These are phyloP conservation scores for Anguilla pacifica DNA, from an alignment of 2,797 vertebrate species.

Conservation along the genomic window DNA sequence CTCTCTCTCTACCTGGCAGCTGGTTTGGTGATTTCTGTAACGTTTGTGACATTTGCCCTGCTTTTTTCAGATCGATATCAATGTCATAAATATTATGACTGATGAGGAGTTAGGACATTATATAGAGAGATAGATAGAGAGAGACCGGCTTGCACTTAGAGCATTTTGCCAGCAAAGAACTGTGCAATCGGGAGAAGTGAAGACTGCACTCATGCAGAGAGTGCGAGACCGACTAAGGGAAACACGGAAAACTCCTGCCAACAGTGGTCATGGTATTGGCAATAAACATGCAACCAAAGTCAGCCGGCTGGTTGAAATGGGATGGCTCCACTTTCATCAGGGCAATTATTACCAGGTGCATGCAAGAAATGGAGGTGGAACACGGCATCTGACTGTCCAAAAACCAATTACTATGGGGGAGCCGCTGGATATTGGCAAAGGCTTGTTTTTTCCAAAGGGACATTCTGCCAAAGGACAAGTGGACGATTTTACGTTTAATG, in stretches of 20 bases:
- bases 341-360: not conserved
- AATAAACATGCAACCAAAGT: not conserved
- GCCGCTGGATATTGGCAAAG: constrained; percentile 19
- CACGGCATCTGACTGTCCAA: not conserved
- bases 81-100: constrained; percentile 28
- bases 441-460: constrained; percentile 25
- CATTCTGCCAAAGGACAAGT: constrained; percentile 27
- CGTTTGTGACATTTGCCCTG: not conserved
- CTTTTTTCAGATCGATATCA: constrained; percentile 29
- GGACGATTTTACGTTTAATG: constrained; percentile 31
- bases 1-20: not conserved
- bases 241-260: constrained; percentile 4
- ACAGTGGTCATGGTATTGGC: not conserved
- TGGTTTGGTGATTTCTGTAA: not conserved
- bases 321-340: not conserved
- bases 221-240: not conserved
- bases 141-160: constrained; percentile 22
- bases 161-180: constrained; percentile 14
- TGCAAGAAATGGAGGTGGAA: not conserved
- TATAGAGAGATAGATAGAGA: constrained; percentile 13
- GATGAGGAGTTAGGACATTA: constrained; percentile 35
- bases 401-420: constrained; percentile 20
- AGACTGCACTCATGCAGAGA: not conserved
- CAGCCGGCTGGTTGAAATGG: constrained; percentile 7
- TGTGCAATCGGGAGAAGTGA: not conserved